phyloP scores from a whole-genome alignment of 2,113 vertebrate genomes.

The Phyllostomus hastatus region DNA sequence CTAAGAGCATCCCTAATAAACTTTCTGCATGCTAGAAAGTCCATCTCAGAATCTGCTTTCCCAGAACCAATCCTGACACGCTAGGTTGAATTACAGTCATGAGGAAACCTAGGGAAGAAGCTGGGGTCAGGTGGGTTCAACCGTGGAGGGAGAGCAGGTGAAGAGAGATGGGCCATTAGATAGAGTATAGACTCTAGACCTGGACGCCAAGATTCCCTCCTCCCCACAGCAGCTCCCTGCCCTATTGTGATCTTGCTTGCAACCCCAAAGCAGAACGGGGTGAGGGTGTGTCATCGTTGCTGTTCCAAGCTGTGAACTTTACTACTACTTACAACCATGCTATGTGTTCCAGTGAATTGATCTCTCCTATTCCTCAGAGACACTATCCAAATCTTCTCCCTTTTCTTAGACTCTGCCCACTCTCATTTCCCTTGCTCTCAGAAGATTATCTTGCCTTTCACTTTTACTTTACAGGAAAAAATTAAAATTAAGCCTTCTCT shows the following conservation, averaged over 20 bases:
- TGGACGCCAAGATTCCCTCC: neutral
- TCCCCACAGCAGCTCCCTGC: neutral
- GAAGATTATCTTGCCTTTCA: neutral
- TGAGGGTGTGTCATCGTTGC: neutral
- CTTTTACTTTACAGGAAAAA: neutral
- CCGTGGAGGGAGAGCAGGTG: neutral
- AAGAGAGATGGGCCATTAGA: neutral
- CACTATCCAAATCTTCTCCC: neutral
- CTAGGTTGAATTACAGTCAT: neutral
- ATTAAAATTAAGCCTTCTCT: neutral
- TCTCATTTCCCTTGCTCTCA: neutral
- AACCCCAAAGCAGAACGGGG: neutral
- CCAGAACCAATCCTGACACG: neutral
- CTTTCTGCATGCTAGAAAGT: neutral
- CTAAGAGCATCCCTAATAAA: neutral
- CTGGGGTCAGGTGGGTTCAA: neutral
- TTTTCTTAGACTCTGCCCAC: neutral
- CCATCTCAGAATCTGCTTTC: neutral
- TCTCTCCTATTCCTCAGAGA: neutral
- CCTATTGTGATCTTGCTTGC: neutral
- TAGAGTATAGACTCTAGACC: neutral
- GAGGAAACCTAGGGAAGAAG: neutral
- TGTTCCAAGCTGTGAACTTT: neutral
- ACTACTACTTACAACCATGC: neutral
- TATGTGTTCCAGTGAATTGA: neutral